These are phyloP conservation scores for Calosoma granatense DNA, from an alignment of 1,140 invertebrate genomes.

Conservation along the genomic window DNA sequence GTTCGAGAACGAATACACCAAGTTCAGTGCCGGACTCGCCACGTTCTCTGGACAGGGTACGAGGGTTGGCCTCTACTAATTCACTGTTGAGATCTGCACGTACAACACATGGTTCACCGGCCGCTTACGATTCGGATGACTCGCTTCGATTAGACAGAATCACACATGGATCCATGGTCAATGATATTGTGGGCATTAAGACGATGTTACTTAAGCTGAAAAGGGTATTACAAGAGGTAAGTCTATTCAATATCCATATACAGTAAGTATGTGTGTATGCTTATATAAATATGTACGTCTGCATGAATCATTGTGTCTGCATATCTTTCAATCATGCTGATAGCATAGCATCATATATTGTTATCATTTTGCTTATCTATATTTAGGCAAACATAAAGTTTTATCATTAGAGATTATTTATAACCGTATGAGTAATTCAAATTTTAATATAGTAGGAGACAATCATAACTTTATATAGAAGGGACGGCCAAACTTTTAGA, in stretches of 20 bases:
- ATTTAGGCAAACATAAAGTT: too few relatives aligned
- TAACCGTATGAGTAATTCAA: too few relatives aligned
- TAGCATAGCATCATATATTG: not conserved
- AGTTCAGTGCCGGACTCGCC: conserved; percentile 27
- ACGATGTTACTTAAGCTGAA: conserved; percentile 67
- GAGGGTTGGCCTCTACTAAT: conserved; percentile 13
- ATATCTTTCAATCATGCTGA: not conserved
- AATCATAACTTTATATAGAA: too few relatives aligned
- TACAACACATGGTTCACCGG: conserved; percentile 29
- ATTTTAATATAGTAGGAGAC: too few relatives aligned
- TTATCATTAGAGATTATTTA: too few relatives aligned
- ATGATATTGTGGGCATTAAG: conserved; percentile 69
- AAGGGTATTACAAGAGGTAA: conserved; percentile 65
- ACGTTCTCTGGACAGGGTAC: conserved; percentile 20
- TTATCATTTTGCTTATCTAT: too few relatives aligned
- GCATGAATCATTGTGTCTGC: too few relatives aligned
- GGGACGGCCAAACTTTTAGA: too few relatives aligned
- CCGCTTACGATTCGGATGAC: conserved; percentile 43
- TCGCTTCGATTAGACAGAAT: conserved; percentile 41
- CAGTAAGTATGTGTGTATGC: too few relatives aligned
- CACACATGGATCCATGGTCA: conserved; percentile 54
- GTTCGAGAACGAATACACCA: conserved; percentile 40
- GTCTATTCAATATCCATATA: too few relatives aligned
- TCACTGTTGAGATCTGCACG: conserved; percentile 15
- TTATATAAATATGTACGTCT: not conserved